Percentiles rank a stretch among this genome's conserved stretches.
These are phyloP conservation scores for Ceuthmochares aereus DNA, from an alignment of 2,113 vertebrate genomes.

Conservation along the genomic window DNA sequence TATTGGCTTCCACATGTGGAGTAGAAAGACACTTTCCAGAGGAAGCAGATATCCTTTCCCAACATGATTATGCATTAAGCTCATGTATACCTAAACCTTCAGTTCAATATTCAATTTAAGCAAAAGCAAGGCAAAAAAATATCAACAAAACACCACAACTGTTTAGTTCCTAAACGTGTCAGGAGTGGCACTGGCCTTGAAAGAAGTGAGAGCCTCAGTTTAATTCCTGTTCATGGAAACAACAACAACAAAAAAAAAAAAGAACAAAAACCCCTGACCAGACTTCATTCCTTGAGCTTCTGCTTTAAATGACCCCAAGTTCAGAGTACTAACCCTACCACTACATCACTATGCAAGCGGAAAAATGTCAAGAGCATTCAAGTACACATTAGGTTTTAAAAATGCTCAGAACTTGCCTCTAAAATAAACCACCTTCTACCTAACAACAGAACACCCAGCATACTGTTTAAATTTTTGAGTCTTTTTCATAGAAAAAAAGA, in stretches of 20 bases:
- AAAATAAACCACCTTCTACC: neutral
- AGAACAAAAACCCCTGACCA: neutral
- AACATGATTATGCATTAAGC: fast-evolving
- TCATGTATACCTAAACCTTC: neutral
- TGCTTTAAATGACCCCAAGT: neutral
- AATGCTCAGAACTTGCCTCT: neutral
- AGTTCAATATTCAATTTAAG: neutral
- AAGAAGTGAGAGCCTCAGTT: neutral
- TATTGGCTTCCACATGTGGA: neutral
- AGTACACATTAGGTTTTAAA: neutral
- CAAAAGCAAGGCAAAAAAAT: neutral
- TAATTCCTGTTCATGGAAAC: neutral
- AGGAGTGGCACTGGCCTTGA: neutral
- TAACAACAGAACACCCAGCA: neutral
- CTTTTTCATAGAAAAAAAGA: neutral
- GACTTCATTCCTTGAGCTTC: neutral
- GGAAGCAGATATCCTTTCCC: neutral
- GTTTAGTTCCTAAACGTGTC: fast-evolving
- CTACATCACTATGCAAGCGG: no score
- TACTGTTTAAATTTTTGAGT: neutral
- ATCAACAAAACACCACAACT: neutral
- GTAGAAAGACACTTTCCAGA: neutral
- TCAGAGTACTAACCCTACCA: neutral
- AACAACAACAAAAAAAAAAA: fast-evolving
- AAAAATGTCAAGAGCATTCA: neutral